A percentile compares a stretch with the other conserved stretches of the same genome.
These are phyloP conservation scores for Lacanobia wlatinum DNA, from an alignment of 2,888 invertebrate species.

Conservation along the genomic window DNA sequence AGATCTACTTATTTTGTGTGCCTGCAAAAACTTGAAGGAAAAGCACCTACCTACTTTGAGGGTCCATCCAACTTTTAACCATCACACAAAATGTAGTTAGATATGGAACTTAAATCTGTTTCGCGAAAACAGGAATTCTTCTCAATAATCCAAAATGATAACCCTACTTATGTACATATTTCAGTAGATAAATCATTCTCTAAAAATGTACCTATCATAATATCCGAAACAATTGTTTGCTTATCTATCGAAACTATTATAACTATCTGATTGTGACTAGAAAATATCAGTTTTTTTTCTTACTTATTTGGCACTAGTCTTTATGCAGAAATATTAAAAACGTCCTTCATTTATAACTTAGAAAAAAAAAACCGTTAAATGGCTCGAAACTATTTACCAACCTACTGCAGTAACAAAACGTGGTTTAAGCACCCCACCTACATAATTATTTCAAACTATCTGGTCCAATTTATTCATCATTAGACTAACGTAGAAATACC, in stretches of 20 bases:
- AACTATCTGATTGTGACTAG: slow-evolving; percentile 12
- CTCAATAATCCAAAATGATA: neutral
- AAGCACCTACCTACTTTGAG: neutral
- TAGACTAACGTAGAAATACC: neutral
- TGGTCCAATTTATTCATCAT: neutral
- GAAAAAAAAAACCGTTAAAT: too few species aligned
- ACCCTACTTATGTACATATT: neutral
- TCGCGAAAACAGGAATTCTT: neutral
- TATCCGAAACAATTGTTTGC: slow-evolving; percentile 3
- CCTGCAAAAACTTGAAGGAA: neutral
- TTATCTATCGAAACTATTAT: slow-evolving; percentile 26
- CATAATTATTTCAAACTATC: neutral
- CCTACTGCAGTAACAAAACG: neutral
- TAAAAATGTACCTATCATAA: neutral
- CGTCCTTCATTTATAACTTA: too few species aligned
- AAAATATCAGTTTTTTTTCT: slow-evolving; percentile 19
- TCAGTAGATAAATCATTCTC: neutral
- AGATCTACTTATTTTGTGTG: neutral
- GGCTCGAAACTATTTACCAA: neutral
- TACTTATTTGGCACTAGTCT: neutral
- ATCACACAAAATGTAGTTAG: neutral
- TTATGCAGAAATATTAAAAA: too few species aligned
- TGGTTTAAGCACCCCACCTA: neutral
- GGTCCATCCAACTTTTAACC: neutral
- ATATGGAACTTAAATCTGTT: neutral